phyloP scores from a whole-genome alignment of 2,113 vertebrate species.

The Crotalus helleri region DNA sequence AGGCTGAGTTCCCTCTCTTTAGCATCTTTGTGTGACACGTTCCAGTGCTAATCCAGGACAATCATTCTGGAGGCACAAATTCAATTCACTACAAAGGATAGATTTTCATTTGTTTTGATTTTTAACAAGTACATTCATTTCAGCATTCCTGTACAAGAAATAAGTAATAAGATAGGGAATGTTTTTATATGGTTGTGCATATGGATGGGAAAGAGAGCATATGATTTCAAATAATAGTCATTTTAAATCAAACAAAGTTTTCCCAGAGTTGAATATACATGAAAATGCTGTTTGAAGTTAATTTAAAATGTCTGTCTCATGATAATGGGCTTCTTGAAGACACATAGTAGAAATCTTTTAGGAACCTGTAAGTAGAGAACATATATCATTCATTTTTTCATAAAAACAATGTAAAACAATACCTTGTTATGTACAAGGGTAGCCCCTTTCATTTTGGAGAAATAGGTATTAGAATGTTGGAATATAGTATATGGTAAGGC shows the following conservation, averaged over 20 bases:
- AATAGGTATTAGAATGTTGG: conserved; percentile 33
- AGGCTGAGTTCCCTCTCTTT: conserved; percentile 87
- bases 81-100: conserved; percentile 47
- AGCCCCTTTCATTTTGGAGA: fast-evolving
- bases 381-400: neutral
- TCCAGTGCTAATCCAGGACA: conserved; percentile 5
- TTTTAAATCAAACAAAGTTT: conserved; percentile 18
- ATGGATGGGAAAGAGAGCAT: conserved; percentile 35
- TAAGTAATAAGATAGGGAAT: conserved; percentile 35
- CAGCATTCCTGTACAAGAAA: conserved; percentile 39
- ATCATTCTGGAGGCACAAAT: conserved; percentile 42
- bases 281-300: conserved; percentile 21
- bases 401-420: conserved; percentile 1
- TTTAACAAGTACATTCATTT: conserved; percentile 52
- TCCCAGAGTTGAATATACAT: conserved; percentile 1
- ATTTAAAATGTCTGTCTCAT: conserved; percentile 30
- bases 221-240: conserved; percentile 18
- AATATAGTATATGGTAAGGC: neutral
- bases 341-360: conserved; percentile 21
- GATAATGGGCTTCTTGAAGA: conserved; percentile 1
- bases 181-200: neutral
- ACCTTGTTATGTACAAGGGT: conserved; percentile 16
- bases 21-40: conserved; percentile 81
- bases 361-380: neutral
- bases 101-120: conserved; percentile 25